Percentiles rank a stretch among this genome's conserved stretches.
phyloP scores from a whole-genome alignment of 2,797 vertebrate genomes.

The Enteromius thamalakanensis region DNA sequence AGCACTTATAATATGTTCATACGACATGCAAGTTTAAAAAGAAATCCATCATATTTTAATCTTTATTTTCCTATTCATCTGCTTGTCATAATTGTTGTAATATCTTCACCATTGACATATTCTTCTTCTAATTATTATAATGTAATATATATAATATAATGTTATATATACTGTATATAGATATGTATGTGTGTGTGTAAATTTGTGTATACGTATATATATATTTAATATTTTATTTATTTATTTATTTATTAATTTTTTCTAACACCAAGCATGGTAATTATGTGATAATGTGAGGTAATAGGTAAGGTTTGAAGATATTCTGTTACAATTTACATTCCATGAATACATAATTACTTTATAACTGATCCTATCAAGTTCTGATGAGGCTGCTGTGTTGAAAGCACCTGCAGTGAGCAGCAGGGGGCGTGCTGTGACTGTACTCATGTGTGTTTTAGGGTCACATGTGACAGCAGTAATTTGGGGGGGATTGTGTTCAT shows the following conservation, averaged over 20 bases:
- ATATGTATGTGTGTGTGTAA: too few species aligned
- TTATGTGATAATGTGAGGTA: too few species aligned
- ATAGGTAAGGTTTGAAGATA: neutral
- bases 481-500: neutral
- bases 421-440: conserved; percentile 21
- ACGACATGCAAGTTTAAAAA: neutral
- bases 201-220: too few species aligned
- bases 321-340: neutral
- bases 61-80: neutral
- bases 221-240: too few species aligned
- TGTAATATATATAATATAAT: too few species aligned
- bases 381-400: too few species aligned
- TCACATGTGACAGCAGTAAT: neutral
- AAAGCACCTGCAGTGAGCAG: neutral
- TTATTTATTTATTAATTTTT: too few species aligned
- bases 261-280: too few species aligned
- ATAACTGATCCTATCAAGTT: neutral
- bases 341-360: neutral
- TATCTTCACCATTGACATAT: neutral
- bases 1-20: neutral
- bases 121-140: too few species aligned
- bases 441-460: neutral
- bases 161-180: too few species aligned
- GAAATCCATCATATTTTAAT: neutral
- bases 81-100: neutral